phyloP scores from a whole-genome alignment of 2,113 vertebrate genomes.

The Tragelaphus strepsiceros region DNA sequence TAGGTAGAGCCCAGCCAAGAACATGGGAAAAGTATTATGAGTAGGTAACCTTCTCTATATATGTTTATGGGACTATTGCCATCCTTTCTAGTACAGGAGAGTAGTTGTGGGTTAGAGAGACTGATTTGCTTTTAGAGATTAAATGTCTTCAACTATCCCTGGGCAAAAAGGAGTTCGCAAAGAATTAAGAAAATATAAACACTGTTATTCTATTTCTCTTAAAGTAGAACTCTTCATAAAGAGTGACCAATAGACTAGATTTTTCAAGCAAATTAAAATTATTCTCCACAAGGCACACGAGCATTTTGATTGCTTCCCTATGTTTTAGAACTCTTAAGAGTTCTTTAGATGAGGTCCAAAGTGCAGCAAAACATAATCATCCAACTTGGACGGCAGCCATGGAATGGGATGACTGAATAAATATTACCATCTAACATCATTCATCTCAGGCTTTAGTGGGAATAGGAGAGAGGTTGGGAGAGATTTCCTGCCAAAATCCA shows the following conservation, averaged over 20 bases:
- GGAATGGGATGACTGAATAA: conserved; percentile 44
- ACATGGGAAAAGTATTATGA: background rate
- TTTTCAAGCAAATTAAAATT: conserved; percentile 44
- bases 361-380: conserved; percentile 46
- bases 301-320: conserved; percentile 33
- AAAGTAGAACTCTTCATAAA: background rate
- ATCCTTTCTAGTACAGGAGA: background rate
- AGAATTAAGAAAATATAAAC: conserved; percentile 9
- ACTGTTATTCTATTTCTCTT: background rate
- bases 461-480: background rate
- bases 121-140: conserved; percentile 28
- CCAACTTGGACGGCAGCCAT: conserved; percentile 50
- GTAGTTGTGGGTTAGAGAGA: conserved; percentile 10
- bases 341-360: conserved; percentile 56
- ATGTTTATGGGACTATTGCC: background rate
- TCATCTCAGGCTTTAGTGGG: conserved; percentile 28
- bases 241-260: background rate
- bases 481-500: conserved; percentile 59
- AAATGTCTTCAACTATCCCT: background rate
- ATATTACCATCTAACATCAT: conserved; percentile 47
- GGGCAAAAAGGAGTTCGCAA: background rate
- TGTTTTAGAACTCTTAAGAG: conserved; percentile 58
- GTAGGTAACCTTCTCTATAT: background rate
- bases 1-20: background rate
- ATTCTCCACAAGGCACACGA: conserved; percentile 36